These are phyloP conservation scores for Sinelater perroti DNA, from an alignment of 2,888 invertebrate genomes.

Conservation along the genomic window DNA sequence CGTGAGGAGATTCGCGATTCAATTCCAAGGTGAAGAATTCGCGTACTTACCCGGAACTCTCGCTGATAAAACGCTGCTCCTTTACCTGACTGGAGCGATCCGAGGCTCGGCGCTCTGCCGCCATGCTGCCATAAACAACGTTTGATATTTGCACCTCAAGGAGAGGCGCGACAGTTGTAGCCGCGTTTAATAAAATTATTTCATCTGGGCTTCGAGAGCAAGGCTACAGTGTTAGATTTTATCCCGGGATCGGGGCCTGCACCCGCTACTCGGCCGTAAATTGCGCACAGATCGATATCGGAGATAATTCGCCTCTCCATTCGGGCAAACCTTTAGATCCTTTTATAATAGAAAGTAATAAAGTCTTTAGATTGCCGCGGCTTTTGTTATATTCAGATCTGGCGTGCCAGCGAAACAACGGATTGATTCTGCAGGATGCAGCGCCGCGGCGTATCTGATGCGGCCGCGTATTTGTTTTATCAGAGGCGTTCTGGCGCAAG, in stretches of 20 bases:
- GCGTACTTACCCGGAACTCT: slow-evolving; percentile 22
- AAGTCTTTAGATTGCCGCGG: slow-evolving; percentile 25
- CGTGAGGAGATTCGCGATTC: slow-evolving; percentile 32
- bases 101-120: background rate
- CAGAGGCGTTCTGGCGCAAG: slow-evolving; percentile 46
- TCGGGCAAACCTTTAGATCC: slow-evolving; percentile 21
- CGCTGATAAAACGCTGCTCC: slow-evolving; percentile 13
- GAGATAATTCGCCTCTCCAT: slow-evolving; percentile 17
- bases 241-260: slow-evolving; percentile 6
- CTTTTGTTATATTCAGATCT: slow-evolving; percentile 36
- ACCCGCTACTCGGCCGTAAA: background rate
- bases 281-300: slow-evolving; percentile 11
- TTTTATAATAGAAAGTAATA: slow-evolving; percentile 32
- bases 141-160: no score
- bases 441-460: slow-evolving; percentile 43
- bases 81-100: slow-evolving; percentile 13
- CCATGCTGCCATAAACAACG: no score
- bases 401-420: slow-evolving; percentile 33
- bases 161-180: background rate
- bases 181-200: background rate
- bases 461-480: slow-evolving; percentile 50
- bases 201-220: background rate
- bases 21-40: slow-evolving; percentile 30
- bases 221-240: background rate
- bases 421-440: slow-evolving; percentile 40